A percentile compares a stretch with the other conserved stretches of the same genome.
Evolutionary conservation across 2,797 vertebrate genomes (phyloP).

Genomic region (Scomberomorus guttatus): DNA sequence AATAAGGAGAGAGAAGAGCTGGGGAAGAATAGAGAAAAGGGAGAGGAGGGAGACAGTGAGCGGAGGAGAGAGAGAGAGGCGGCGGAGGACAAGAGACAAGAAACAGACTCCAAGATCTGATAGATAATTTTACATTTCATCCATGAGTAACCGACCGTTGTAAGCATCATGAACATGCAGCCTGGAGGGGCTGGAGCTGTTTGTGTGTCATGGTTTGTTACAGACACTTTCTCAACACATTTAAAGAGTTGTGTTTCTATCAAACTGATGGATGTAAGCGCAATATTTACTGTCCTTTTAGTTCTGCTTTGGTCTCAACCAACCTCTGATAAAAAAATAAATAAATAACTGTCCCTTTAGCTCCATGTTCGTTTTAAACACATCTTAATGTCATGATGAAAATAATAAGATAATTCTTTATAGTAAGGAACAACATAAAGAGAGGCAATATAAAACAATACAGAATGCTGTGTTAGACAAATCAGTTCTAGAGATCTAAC

Average conservation of each 20-base stretch:
- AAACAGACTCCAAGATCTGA: constrained; percentile 21
- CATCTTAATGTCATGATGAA: background rate
- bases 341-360: too few species aligned
- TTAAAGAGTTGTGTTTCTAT: background rate
- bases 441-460: background rate
- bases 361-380: too few species aligned
- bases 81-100: background rate
- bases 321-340: too few species aligned
- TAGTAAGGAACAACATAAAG: background rate
- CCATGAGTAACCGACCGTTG: constrained; percentile 39
- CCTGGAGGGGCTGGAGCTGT: constrained; percentile 22
- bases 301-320: background rate
- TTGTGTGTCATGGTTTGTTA: background rate
- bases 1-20: background rate
- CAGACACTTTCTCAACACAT: background rate
- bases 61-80: background rate
- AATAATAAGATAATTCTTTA: background rate
- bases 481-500: too few species aligned
- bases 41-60: background rate
- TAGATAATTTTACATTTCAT: constrained; percentile 48
- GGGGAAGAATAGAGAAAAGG: background rate
- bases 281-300: background rate
- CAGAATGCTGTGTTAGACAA: too few species aligned
- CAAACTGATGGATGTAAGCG: background rate
- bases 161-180: constrained; percentile 44